These are phyloP conservation scores for Pseudopleuronectes americanus DNA, from an alignment of 2,797 vertebrate genomes.

Conservation along the genomic window DNA sequence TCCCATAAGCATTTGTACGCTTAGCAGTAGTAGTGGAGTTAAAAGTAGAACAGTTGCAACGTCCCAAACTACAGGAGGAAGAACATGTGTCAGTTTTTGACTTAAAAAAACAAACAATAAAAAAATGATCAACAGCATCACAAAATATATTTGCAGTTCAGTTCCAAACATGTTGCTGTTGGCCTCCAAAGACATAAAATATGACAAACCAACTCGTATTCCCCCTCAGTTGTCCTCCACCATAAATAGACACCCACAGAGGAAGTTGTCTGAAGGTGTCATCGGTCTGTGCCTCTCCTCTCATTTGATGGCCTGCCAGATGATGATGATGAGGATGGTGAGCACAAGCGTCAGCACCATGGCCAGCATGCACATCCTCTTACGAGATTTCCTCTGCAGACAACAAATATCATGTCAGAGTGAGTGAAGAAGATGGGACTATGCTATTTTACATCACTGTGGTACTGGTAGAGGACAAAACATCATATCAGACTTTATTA, in stretches of 20 bases:
- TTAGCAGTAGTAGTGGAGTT: not conserved
- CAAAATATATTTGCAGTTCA: not conserved
- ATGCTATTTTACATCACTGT: not conserved
- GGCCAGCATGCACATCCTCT: constrained; percentile 92
- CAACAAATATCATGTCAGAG: not conserved
- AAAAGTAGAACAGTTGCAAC: not conserved
- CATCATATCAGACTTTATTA: not conserved
- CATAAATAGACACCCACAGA: constrained; percentile 8
- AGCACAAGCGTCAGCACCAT: constrained; percentile 84
- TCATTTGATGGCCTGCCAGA: constrained; percentile 82
- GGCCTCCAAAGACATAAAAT: not conserved
- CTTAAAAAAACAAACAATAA: not conserved
- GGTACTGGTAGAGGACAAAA: not conserved
- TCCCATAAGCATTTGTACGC: not conserved
- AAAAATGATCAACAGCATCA: not conserved
- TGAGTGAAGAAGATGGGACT: not conserved
- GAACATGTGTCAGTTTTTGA: not conserved
- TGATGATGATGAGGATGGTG: constrained; percentile 83
- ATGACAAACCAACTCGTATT: not conserved
- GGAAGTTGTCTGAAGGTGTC: constrained; percentile 41
- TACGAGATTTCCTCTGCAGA: constrained; percentile 90
- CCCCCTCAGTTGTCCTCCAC: not conserved
- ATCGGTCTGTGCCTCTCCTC: constrained; percentile 18
- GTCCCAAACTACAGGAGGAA: not conserved
- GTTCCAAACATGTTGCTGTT: not conserved